Conservation (phyloP, 1,140 invertebrate species). For the Hirudo medicinalis region DNA sequence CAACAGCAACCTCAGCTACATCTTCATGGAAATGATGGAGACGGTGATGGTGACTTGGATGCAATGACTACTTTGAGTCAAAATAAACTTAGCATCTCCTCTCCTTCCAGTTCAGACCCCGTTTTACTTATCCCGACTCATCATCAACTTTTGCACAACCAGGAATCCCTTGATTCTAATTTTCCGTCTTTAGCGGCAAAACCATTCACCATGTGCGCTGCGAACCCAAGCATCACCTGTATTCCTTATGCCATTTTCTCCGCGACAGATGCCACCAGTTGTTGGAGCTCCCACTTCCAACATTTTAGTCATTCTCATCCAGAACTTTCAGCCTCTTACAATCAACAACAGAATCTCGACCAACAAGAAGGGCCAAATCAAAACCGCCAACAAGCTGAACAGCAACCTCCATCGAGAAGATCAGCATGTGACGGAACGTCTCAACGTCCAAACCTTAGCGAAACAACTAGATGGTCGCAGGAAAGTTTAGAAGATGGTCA, state of each 20-base stretch:
- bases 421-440: not conserved
- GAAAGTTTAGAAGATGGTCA: conserved; percentile 7
- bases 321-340: not conserved
- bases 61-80: not conserved
- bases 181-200: not conserved
- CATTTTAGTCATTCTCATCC: not conserved
- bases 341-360: not conserved
- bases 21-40: not conserved
- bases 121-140: not conserved
- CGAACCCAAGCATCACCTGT: not conserved
- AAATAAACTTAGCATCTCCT: not conserved
- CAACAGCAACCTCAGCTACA: not conserved
- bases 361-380: not conserved
- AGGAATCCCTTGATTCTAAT: not conserved
- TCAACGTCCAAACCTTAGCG: not conserved
- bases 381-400: not conserved
- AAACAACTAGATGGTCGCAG: not conserved
- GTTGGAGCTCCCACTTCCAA: conserved; percentile 2
- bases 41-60: conserved; percentile 7
- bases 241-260: conserved; percentile 10
- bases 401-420: not conserved
- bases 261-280: not conserved
- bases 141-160: not conserved
- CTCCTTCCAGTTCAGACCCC: not conserved
- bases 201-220: not conserved